Evolutionary conservation across 92 coral and sea anemone genomes (phyloP).

Genomic region (Porites lobata): DNA sequence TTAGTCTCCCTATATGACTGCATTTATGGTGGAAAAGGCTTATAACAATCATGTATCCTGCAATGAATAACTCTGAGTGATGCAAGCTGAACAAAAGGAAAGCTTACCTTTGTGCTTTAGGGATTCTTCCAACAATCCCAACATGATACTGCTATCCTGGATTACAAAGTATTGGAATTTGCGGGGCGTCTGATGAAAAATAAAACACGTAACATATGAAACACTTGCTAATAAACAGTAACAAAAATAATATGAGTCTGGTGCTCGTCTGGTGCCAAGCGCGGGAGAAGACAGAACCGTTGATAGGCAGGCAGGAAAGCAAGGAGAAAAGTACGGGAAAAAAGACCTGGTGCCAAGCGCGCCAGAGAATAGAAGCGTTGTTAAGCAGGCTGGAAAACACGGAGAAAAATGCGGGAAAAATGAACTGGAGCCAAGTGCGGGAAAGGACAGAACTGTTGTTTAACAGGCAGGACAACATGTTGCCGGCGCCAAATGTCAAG

Average conservation of each 20-base stretch:
- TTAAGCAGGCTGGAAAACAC: not conserved
- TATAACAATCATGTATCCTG: no score
- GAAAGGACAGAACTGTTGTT: not conserved
- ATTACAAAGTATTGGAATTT: constrained; percentile 88
- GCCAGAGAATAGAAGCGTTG: not conserved
- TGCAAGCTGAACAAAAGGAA: no score
- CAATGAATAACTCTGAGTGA: no score
- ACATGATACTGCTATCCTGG: constrained; percentile 79
- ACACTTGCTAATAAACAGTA: no score
- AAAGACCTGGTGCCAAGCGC: not conserved
- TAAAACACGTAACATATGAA: not conserved
- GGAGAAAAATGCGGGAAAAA: not conserved
- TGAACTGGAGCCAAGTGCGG: not conserved
- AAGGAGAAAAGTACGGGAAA: not conserved
- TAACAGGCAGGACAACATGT: not conserved
- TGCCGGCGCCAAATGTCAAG: not conserved
- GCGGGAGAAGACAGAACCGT: not conserved
- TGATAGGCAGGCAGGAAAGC: not conserved
- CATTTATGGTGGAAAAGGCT: no score
- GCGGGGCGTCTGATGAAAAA: constrained; percentile 69
- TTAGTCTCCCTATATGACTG: no score
- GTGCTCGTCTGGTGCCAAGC: not conserved
- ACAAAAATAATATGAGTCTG: no score
- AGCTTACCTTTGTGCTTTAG: constrained; percentile 78
- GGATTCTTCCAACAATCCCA: constrained; percentile 92